These are phyloP conservation scores for Halcyon malimbica DNA, from an alignment of 2,113 vertebrate species.

Conservation along the genomic window DNA sequence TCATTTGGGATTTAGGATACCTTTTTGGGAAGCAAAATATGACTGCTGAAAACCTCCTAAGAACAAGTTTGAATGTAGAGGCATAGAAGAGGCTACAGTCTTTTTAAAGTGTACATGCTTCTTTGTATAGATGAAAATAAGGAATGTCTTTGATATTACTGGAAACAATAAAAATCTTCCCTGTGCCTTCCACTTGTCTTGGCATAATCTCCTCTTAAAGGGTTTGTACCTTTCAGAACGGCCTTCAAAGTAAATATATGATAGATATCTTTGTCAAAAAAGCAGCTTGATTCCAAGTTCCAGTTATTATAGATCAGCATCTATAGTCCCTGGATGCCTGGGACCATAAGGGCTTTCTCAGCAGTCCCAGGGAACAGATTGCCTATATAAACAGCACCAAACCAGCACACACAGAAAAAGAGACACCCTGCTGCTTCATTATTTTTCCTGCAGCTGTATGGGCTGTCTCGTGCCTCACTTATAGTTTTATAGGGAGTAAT, in stretches of 20 bases:
- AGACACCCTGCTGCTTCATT: conserved; percentile 58
- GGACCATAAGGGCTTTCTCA: conserved; percentile 48
- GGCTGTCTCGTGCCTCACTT: not conserved
- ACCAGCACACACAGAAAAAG: not conserved
- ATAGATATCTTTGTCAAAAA: conserved; percentile 49
- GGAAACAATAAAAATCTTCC: not conserved
- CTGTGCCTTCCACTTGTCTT: not conserved
- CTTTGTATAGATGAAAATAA: not conserved
- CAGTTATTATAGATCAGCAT: conserved; percentile 41
- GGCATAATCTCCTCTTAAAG: not conserved
- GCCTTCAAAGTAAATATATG: conserved; percentile 5
- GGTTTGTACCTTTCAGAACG: not conserved
- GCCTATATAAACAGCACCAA: conserved; percentile 49
- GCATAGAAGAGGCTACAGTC: not conserved
- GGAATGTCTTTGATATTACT: not conserved
- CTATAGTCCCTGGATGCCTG: not conserved
- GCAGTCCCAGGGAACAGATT: conserved; percentile 60
- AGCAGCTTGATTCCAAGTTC: conserved; percentile 9
- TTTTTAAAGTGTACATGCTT: not conserved
- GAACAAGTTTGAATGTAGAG: not conserved
- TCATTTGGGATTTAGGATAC: not conserved
- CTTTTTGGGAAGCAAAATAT: not conserved
- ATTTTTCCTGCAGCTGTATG: conserved; percentile 56
- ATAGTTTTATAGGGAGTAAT: conserved; percentile 64
- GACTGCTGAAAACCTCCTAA: not conserved